Evolutionary conservation across 1,140 invertebrate species (phyloP), one percentile per base, ranked within the genome.

Genomic region (Drosophila novamexicana): DNA sequence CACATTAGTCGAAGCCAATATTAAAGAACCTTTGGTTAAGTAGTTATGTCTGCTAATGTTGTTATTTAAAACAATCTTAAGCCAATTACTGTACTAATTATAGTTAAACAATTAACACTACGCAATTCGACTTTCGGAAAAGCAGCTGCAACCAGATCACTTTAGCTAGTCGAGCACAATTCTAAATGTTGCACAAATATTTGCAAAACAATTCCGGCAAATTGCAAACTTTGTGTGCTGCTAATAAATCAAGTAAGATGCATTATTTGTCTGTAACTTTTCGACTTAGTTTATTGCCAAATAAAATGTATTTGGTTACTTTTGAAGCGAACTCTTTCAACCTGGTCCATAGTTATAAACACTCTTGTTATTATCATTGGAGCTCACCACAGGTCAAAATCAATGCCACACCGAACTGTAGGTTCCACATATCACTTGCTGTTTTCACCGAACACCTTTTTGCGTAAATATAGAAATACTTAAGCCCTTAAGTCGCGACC

Each of bases 301-400:
- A 57, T 40, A 56, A 32, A 50, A 10, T 14, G 14, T 39, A 34
- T n/a, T n/a, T 7, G n/a, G n/a, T 6, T n/a, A 14, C 40, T 42
- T 1, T 40, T 40, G 0, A 40, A 40, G 3, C 22, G 22, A 22
- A 42, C 40, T 42, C 6, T n/a, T 40, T 1, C 5, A 40, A 40
- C 39, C 9, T 10, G n/a, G 39, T n/a, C 6, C 1, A 40, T 12
- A 40, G 6, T 7, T n/a, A 6, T 49, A 29, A 5, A 29, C 22
- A 29, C 22, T 29, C 22, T 29, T 29, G 22, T 29, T 29, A 14
- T 37, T 54, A 14, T 36, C 22, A 49, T 63, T 32, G 14, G 4
- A 29, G 42, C 67, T 63, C 40, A 70, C 67, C 67, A 14, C 34
- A 64, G 12, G 22, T 37, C 40, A 70, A 64, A 18, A 70, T 8